Base-by-base conservation (phyloP, 2,797 vertebrate species). In the Pogonophryne albipinna region DNA sequence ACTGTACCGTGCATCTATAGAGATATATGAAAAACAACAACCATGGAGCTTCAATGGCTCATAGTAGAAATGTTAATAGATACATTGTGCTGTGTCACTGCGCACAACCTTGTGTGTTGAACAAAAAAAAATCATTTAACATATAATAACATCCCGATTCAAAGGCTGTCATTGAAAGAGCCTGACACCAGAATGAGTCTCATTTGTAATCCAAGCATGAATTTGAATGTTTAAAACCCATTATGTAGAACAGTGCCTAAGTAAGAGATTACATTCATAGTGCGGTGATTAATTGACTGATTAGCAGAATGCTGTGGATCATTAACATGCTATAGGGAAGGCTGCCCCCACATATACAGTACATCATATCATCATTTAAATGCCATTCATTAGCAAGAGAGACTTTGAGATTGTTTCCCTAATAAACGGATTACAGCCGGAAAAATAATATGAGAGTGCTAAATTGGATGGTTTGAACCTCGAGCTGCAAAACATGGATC, bases 221-320 rank as follows among this genome's bases (percentile, higher is more conserved):
- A 83, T 90, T 80, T 89, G 74, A 93, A 91, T 91, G 85, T 86
- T 89, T 90, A 88, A 93, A 91, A 89, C 66, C 84, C 70, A 91
- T 94, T 92, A 91, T 90, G 89, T 90, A 86, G 85, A 93, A 91
- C 85, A 89, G 82, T 55, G 73, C 65, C 83, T 83, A 87, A 93
- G 86, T 86, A 88, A 88, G 86, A 92, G 91, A 94, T 94, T 93
- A 90, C 84, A 92, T 91, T 93, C 87, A 89, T 90, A 86, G 88
- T 74, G 90, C 87, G 87, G 78, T 90, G 92, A 94, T 94, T 94
- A 94, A 95, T 91, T 92, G 92, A 91, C 89, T 93, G 92, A 94
- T 95, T 94, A 93, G 87, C 73, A 69, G 76, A 86, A 86, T 76
- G 89, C 90, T 74, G 74, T 50, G 86, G 86, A 91, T 94, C 92